Evolutionary conservation across 2,113 vertebrate species (phyloP).

Genomic region (Chelonoidis abingdonii): DNA sequence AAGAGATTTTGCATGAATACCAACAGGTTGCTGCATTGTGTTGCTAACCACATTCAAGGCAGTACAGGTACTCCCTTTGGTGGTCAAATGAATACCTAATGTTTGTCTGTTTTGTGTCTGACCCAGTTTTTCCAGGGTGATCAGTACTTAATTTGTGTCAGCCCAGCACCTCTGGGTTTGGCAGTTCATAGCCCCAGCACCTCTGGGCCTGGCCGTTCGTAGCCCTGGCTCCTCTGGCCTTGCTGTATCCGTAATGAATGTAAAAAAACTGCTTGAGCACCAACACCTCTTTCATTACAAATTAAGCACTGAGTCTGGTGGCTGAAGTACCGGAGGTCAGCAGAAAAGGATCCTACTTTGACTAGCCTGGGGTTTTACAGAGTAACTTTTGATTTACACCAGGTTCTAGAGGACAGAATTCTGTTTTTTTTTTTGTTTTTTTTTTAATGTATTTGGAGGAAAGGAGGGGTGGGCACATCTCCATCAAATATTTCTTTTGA

Average conservation of each 20-base stretch:
- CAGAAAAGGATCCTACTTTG: not conserved
- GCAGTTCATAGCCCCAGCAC: too few species aligned
- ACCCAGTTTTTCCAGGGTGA: not conserved
- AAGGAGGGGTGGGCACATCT: too few species aligned
- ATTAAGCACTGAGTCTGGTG: not conserved
- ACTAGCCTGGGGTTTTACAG: not conserved
- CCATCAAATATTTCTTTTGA: too few species aligned
- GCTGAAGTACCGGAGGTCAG: not conserved
- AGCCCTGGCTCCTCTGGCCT: too few species aligned
- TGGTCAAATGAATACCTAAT: not conserved
- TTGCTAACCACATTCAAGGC: not conserved
- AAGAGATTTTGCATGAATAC: not conserved
- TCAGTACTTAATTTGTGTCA: not conserved
- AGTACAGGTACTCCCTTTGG: not conserved
- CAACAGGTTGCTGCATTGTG: not conserved
- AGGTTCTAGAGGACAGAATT: not conserved
- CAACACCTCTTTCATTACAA: too few species aligned
- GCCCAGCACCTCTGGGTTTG: not conserved
- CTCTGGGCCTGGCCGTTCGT: too few species aligned
- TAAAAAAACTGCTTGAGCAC: too few species aligned
- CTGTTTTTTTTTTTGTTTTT: too few species aligned
- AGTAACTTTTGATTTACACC: not conserved
- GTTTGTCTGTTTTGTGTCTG: not conserved
- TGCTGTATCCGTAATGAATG: too few species aligned
- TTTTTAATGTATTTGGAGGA: too few species aligned